phyloP scores from a whole-genome alignment of 1,140 invertebrate species.

The Drosophila sucinea region DNA sequence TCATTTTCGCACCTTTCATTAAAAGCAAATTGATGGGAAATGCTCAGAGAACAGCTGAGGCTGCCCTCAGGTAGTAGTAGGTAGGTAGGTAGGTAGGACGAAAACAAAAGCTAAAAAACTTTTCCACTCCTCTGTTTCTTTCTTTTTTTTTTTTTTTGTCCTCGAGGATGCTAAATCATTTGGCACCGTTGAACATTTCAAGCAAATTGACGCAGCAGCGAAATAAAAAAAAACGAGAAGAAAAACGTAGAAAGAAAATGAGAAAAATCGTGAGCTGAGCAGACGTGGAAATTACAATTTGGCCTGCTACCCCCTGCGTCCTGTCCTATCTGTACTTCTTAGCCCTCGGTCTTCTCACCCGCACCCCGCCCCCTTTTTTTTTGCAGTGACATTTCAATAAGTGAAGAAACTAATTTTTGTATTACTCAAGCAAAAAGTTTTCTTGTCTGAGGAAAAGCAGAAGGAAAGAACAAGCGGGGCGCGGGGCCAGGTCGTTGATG shows the following conservation, averaged over 20 bases:
- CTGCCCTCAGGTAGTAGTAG: conserved; percentile 29
- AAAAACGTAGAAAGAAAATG: conserved; percentile 24
- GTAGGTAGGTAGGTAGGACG: conserved; percentile 13
- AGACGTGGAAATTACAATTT: conserved; percentile 79
- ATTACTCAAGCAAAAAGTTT: conserved; percentile 62
- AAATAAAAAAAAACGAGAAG: conserved; percentile 22
- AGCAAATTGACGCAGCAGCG: conserved; percentile 72
- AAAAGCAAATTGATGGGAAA: conserved; percentile 73
- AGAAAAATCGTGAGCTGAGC: conserved; percentile 40
- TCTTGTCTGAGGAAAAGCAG: conserved; percentile 31
- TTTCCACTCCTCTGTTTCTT: conserved; percentile 28
- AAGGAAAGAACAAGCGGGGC: not conserved
- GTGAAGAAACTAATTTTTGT: conserved; percentile 81
- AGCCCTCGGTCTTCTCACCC: not conserved
- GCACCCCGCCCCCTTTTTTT: conserved; percentile 19
- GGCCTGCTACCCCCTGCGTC: conserved; percentile 24
- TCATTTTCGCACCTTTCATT: conserved; percentile 79
- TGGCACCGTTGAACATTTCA: conserved; percentile 75
- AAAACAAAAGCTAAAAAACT: conserved; percentile 70
- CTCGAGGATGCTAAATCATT: conserved; percentile 71
- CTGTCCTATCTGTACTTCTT: conserved; percentile 9
- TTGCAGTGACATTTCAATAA: conserved; percentile 80
- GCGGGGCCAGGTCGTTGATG: conserved; percentile 12
- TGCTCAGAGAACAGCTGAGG: conserved; percentile 73
- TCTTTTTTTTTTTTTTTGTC: conserved; percentile 27